phyloP scores from a whole-genome alignment of 2,113 vertebrate species.

The Macaca fascicularis region T2T-MFA8v1.1 NC_088378.1:78666001-78666500 shows the following conservation, averaged over 20 bases:
- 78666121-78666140: neutral
- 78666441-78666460: neutral
- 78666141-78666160: neutral
- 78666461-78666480: neutral
- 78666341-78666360: neutral
- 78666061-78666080: neutral
- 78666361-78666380: neutral
- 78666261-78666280: neutral
- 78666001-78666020: neutral
- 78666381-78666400: neutral
- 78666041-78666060: neutral
- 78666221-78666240: neutral
- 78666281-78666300: neutral
- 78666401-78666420: neutral
- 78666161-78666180: too few species aligned
- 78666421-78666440: neutral
- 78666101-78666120: neutral
- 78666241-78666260: neutral
- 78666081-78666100: neutral
- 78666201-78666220: neutral
- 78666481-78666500: neutral
- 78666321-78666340: neutral
- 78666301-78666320: neutral
- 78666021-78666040: neutral
- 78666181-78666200: neutral